Evolutionary conservation across 2,113 vertebrate genomes (phyloP).

Genomic region (Gymnocephalus cernua): DNA sequence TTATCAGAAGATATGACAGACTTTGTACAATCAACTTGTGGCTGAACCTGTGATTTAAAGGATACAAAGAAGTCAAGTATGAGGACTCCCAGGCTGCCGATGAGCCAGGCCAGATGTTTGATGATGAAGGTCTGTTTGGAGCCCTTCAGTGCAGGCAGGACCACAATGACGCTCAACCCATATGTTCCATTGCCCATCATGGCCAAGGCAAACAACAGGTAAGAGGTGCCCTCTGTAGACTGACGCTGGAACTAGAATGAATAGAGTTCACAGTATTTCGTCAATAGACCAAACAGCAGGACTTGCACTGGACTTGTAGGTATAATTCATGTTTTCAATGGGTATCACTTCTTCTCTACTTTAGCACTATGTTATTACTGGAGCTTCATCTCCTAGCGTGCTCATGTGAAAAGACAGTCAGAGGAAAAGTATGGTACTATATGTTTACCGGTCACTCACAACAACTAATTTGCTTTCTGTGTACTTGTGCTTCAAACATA

Average conservation of each 20-base stretch:
- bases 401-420: not conserved
- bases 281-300: not conserved
- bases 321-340: not conserved
- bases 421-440: not conserved
- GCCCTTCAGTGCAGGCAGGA: constrained; percentile 71
- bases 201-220: constrained; percentile 78
- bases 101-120: constrained; percentile 83
- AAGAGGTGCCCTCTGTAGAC: constrained; percentile 80
- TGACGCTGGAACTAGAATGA: constrained; percentile 74
- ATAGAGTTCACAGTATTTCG: not conserved
- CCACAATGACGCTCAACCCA: constrained; percentile 78
- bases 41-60: constrained; percentile 59
- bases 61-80: constrained; percentile 83
- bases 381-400: not conserved
- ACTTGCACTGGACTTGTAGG: not conserved
- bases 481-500: constrained; percentile 5
- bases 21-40: not conserved
- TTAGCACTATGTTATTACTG: not conserved
- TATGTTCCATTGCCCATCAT: constrained; percentile 79
- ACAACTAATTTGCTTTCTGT: not conserved
- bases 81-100: constrained; percentile 81
- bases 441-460: constrained; percentile 15
- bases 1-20: not conserved
- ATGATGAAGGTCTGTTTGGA: constrained; percentile 70
- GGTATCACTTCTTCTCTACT: not conserved